Conservation (phyloP, 1,140 invertebrate species). For the Camponotus vicinus region DNA sequence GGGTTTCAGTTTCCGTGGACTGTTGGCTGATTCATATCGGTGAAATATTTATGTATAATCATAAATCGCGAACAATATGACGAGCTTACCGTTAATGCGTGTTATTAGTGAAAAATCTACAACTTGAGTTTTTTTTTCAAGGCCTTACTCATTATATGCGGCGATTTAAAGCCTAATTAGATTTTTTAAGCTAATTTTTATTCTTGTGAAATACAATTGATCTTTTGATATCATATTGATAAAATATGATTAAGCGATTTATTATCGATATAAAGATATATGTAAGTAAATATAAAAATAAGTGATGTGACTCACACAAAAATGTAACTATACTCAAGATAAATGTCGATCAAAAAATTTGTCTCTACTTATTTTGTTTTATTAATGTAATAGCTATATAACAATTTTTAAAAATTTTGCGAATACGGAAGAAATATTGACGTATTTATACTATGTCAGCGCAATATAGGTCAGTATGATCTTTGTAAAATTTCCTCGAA, state of each 20-base stretch:
- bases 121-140: conserved; percentile 34
- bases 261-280: not conserved
- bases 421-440: not conserved
- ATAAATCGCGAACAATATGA: conserved; percentile 8
- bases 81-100: conserved; percentile 11
- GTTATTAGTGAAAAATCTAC: conserved; percentile 20
- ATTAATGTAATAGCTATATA: not conserved
- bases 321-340: not conserved
- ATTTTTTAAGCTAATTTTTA: not conserved
- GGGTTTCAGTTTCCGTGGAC: conserved; percentile 15
- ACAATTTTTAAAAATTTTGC: not conserved
- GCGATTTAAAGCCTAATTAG: not conserved
- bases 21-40: conserved; percentile 3
- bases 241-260: not conserved
- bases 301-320: too few species aligned
- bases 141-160: not conserved
- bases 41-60: conserved; percentile 32
- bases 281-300: not conserved
- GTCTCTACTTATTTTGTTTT: not conserved
- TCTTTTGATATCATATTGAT: not conserved
- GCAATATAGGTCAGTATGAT: conserved; percentile 31
- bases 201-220: not conserved
- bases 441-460: conserved; percentile 28
- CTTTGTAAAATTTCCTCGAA: conserved; percentile 32
- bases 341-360: not conserved